Evolutionary conservation across 2,888 invertebrate genomes (phyloP), one percentile per base, ranked within the genome.

Genomic region (Cyaniris semiargus): DNA sequence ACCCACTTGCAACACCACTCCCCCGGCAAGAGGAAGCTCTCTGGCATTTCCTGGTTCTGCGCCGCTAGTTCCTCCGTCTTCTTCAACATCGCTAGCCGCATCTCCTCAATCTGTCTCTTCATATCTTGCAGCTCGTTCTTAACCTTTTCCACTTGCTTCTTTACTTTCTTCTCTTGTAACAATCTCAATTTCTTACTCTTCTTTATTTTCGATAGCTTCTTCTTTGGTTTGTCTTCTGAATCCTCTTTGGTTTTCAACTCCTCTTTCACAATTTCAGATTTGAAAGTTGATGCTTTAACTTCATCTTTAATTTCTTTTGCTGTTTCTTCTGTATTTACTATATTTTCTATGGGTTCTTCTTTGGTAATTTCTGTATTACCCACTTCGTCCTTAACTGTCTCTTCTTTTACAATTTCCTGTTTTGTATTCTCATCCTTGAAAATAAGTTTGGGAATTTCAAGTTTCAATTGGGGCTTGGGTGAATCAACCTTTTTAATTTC

Each of bases 1-100:
- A 95, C 92, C 96, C 96, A 96, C 81, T 94, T 95, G 82, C 95
- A 96, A 80, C 95, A 95, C 96, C 96, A 96, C 85, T 95, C 95
- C 1, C 95, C 95, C n/a, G 91, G 89, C 82, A 88, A 76, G 77
- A 92, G 81, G 80, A 86, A 87, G 58, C 85, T 88, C 79, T 89
- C 90, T 5, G 89, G 87, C 85, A 90, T 83, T 80, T 85, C 85
- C 15, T 80, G 75, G 1, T 81, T 66, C 78, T 79, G 78, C 82
- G 80, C 21, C 78, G 80, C 70, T 76, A 88, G 70, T 56, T 86
- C 85, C 75, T 86, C 87, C 6, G 86, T 85, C 82, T 88, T 88
- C 79, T 84, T 76, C 80, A 87, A 60, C 86, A 93, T 91, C 81
- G 90, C 87, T 79, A 87, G 84, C 76, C 88, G 83, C 90, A 94